phyloP scores from a whole-genome alignment of 2,888 invertebrate species.

The Anoncus sp. region DNA sequence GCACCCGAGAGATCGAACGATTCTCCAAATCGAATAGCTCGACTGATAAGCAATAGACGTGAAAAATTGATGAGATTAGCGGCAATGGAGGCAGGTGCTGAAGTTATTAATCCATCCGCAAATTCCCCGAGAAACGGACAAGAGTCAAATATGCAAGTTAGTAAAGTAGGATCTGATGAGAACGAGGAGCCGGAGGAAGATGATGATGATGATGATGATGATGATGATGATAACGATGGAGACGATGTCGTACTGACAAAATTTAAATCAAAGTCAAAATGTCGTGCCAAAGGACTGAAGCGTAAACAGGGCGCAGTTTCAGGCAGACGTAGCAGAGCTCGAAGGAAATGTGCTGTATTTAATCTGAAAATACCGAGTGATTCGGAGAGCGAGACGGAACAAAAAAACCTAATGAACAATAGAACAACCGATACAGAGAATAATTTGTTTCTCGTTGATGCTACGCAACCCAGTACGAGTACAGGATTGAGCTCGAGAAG shows the following conservation, averaged over 20 bases:
- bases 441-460: slow-evolving; percentile 72
- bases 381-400: slow-evolving; percentile 58
- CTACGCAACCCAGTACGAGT: slow-evolving; percentile 80
- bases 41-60: slow-evolving; percentile 89
- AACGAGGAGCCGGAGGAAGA: too few relatives aligned
- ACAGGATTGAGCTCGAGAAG: slow-evolving; percentile 77
- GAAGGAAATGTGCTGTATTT: slow-evolving; percentile 72
- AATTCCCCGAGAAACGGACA: slow-evolving; percentile 21
- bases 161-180: slow-evolving; percentile 39
- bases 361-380: slow-evolving; percentile 66
- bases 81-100: slow-evolving; percentile 72
- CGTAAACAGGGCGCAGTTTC: slow-evolving; percentile 72
- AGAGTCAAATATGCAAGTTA: slow-evolving; percentile 49
- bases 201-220: slow-evolving; percentile 29
- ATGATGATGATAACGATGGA: slow-evolving; percentile 28
- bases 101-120: slow-evolving; percentile 30
- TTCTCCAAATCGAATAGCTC: slow-evolving; percentile 89
- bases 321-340: slow-evolving; percentile 65
- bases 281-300: slow-evolving; percentile 74
- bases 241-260: slow-evolving; percentile 42
- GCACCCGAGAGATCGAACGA: slow-evolving; percentile 79
- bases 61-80: slow-evolving; percentile 88
- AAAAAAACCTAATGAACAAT: slow-evolving; percentile 4
- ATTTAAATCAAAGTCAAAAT: slow-evolving; percentile 74
- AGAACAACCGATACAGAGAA: slow-evolving; percentile 69